Evolutionary conservation across 2,113 vertebrate species (phyloP).

Genomic region (Osmerus mordax): DNA sequence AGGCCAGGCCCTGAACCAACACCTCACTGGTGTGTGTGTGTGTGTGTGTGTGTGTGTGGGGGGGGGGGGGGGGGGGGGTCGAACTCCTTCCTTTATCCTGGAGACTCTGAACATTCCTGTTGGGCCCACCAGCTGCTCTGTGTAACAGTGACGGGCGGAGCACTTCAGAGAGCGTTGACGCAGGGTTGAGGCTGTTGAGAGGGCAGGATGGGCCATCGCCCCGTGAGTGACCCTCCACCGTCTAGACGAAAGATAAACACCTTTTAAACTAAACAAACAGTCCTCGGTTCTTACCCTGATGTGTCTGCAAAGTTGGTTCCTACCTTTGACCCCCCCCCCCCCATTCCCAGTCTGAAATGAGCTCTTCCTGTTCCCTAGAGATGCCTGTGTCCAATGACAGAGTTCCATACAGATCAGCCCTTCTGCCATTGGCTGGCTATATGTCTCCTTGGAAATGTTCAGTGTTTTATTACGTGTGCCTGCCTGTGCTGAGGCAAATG

Average conservation of each 20-base stretch:
- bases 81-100: too few species aligned
- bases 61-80: too few species aligned
- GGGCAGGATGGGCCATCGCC: too few species aligned
- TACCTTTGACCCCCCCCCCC: background rate
- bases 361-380: constrained; percentile 60
- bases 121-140: too few species aligned
- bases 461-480: constrained; percentile 58
- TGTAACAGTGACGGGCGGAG: too few species aligned
- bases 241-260: constrained; percentile 57
- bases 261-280: constrained; percentile 31
- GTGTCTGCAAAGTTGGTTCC: background rate
- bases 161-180: too few species aligned
- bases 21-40: too few species aligned
- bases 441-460: constrained; percentile 40
- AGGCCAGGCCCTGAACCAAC: too few species aligned
- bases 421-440: constrained; percentile 30
- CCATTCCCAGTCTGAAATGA: constrained; percentile 35
- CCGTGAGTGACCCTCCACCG: constrained; percentile 40
- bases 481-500: constrained; percentile 56
- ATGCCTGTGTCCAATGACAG: constrained; percentile 56
- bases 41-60: too few species aligned
- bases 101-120: too few species aligned
- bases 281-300: background rate
- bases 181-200: too few species aligned
- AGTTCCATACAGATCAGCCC: constrained; percentile 39